phyloP scores from a whole-genome alignment of 2,888 invertebrate genomes.

The Tiliacea aurago region DNA sequence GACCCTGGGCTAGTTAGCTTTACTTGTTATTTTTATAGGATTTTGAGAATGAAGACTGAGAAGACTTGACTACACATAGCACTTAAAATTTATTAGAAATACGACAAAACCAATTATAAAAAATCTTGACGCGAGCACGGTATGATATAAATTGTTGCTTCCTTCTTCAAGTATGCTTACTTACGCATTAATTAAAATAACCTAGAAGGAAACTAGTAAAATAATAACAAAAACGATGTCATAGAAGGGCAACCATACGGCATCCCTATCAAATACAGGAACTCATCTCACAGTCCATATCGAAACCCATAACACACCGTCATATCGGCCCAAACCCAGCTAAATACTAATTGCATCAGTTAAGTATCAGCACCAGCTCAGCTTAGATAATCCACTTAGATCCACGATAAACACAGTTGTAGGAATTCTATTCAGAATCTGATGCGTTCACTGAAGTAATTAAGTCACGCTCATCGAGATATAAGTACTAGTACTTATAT shows the following conservation, averaged over 20 bases:
- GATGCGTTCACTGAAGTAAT: constrained; percentile 9
- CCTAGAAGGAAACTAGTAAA: constrained; percentile 1
- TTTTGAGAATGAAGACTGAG: background rate
- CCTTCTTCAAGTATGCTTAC: background rate
- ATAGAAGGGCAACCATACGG: no score
- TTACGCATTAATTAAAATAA: constrained; percentile 10
- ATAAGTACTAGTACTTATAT: no score
- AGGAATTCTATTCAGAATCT: constrained; percentile 15
- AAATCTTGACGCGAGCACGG: no score
- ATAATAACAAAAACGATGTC: background rate
- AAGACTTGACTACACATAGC: background rate
- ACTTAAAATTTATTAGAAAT: background rate
- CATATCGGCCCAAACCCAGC: constrained; percentile 28
- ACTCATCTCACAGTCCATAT: constrained; percentile 1
- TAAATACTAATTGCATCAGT: constrained; percentile 42
- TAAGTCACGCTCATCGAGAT: no score
- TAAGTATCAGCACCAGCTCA: constrained; percentile 38
- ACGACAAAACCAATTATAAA: background rate
- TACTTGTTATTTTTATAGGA: background rate
- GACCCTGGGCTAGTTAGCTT: background rate
- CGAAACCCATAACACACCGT: background rate
- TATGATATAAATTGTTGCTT: background rate
- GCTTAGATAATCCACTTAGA: constrained; percentile 41
- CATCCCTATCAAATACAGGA: background rate
- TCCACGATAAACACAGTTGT: constrained; percentile 40